Evolutionary conservation across 2,113 vertebrate species (phyloP).

Genomic region (Menidia beryllina): DNA sequence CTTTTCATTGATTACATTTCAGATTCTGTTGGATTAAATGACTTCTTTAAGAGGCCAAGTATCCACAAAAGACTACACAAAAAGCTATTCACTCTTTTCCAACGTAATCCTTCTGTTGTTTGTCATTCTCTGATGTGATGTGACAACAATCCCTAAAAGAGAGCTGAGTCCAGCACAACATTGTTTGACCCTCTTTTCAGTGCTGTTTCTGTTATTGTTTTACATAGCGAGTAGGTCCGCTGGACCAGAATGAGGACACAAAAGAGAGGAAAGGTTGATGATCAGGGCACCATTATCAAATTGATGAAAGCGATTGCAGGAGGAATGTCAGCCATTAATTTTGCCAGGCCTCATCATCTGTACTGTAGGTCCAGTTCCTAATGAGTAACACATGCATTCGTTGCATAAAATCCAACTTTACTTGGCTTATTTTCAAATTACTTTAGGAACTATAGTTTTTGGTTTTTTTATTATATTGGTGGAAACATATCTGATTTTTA

Average conservation of each 20-base stretch:
- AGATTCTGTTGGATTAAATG: conserved; percentile 2
- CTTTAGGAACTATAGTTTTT: too few relatives aligned
- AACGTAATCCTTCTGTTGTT: not conserved
- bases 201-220: not conserved
- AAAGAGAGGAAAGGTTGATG: conserved; percentile 18
- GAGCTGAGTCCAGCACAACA: not conserved
- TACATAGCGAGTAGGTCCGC: conserved; percentile 25
- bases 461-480: too few relatives aligned
- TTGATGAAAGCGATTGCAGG: conserved; percentile 25
- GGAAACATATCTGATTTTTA: not conserved
- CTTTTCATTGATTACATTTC: not conserved
- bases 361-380: conserved; percentile 11
- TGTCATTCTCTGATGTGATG: not conserved
- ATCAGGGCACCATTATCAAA: conserved; percentile 35
- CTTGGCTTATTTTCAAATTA: too few relatives aligned
- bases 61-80: not conserved
- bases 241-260: conserved; percentile 20
- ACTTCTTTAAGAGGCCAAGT: not conserved
- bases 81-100: not conserved
- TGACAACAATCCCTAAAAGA: not conserved
- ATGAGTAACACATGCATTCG: not conserved
- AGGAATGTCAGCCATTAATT: conserved; percentile 44
- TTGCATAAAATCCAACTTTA: not conserved
- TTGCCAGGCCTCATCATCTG: not conserved
- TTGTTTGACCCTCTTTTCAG: not conserved